phyloP scores from a whole-genome alignment of 2,113 vertebrate genomes.

The Nipponia nippon region DNA sequence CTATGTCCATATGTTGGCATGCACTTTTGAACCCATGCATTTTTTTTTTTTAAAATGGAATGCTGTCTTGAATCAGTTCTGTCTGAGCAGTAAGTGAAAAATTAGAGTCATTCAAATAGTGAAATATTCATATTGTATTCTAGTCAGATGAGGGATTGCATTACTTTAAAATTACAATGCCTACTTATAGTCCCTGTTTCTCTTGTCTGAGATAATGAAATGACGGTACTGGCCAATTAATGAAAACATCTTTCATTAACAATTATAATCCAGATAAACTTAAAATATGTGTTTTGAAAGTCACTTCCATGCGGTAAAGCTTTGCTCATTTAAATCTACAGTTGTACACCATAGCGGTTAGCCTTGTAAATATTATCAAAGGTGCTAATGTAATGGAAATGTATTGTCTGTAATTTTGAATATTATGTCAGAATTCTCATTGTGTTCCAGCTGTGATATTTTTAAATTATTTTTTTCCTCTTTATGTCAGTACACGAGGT shows the following conservation, averaged over 20 bases:
- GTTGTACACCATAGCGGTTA: not conserved
- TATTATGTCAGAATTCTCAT: not conserved
- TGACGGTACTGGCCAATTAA: constrained; percentile 39
- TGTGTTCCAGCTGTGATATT: not conserved
- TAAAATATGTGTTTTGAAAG: not conserved
- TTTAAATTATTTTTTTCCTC: not conserved
- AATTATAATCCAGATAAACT: constrained; percentile 46
- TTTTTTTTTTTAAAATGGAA: not conserved
- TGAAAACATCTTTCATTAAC: constrained; percentile 51
- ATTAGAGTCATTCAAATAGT: not conserved
- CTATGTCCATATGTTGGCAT: constrained; percentile 58
- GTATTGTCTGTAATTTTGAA: not conserved
- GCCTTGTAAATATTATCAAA: not conserved
- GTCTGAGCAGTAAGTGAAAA: constrained; percentile 5
- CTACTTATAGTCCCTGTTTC: not conserved
- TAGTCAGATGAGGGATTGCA: not conserved
- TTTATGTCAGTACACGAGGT: not conserved
- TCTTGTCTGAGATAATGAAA: constrained; percentile 50
- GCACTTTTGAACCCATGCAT: constrained; percentile 55
- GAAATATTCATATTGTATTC: constrained; percentile 18
- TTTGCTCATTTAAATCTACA: not conserved
- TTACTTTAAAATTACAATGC: not conserved
- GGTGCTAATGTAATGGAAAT: not conserved
- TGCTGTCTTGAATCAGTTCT: not conserved
- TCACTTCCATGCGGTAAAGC: not conserved